These are phyloP conservation scores for Orthonevra nobilis DNA, from an alignment of 2,888 invertebrate species.

Conservation along the genomic window DNA sequence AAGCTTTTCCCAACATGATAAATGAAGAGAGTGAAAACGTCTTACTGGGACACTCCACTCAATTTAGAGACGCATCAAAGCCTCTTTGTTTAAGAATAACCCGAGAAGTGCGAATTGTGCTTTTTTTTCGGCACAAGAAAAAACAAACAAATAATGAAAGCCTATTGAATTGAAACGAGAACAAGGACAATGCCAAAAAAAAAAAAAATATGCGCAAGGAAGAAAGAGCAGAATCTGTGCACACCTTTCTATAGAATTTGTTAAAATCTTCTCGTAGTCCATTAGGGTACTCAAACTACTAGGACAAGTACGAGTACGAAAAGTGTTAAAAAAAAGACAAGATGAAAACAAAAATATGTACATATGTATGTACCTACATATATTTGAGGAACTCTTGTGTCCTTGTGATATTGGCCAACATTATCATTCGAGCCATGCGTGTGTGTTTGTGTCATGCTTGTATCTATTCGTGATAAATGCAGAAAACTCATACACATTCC, in stretches of 20 bases:
- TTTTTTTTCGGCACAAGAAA: conserved; percentile 8
- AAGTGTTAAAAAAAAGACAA: not conserved
- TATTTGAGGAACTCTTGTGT: conserved; percentile 44
- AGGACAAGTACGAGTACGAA: conserved; percentile 25
- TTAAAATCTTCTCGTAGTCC: conserved; percentile 62
- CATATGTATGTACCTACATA: no score
- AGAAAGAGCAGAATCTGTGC: conserved; percentile 37
- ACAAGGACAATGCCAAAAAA: conserved; percentile 66
- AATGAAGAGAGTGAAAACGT: conserved; percentile 33
- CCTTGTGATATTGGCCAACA: conserved; percentile 69
- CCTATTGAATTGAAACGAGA: conserved; percentile 55
- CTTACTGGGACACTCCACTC: conserved; percentile 13
- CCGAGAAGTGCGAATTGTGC: conserved; percentile 28
- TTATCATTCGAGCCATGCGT: conserved; percentile 29
- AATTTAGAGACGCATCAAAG: conserved; percentile 27
- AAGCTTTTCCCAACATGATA: conserved; percentile 18
- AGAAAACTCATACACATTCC: conserved; percentile 50
- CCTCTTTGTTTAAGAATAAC: conserved; percentile 3
- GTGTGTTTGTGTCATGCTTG: conserved; percentile 22
- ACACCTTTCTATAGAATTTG: conserved; percentile 55
- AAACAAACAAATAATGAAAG: conserved; percentile 29
- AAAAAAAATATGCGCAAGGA: no score
- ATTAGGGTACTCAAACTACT: conserved; percentile 52
- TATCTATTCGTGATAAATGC: conserved; percentile 63
- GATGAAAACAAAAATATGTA: no score